These are phyloP conservation scores for Danio rerio DNA, from an alignment of 2,113 vertebrate species.

Conservation along the genomic window DNA sequence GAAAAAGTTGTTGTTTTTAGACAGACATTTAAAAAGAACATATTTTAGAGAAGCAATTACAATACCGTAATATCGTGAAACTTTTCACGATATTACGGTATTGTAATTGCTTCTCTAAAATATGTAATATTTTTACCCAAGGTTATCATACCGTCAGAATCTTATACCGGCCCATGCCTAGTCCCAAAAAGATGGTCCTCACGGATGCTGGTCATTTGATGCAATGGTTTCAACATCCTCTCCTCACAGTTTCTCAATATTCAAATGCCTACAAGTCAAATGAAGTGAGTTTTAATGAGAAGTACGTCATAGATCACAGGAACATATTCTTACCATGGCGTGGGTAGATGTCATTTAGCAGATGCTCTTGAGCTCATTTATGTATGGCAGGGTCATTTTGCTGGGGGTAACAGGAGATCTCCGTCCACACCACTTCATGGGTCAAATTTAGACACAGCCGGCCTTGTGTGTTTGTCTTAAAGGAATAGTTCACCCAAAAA, in stretches of 20 bases:
- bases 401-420: conserved; percentile 33
- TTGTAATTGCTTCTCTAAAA: too few species aligned
- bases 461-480: background rate
- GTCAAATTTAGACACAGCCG: conserved; percentile 30
- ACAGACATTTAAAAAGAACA: too few species aligned
- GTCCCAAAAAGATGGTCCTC: background rate
- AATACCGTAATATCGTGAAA: too few species aligned
- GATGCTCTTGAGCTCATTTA: conserved; percentile 28
- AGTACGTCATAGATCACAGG: background rate
- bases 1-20: too few species aligned
- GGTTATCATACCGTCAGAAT: too few species aligned
- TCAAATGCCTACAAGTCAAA: background rate
- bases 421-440: background rate
- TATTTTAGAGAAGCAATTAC: too few species aligned
- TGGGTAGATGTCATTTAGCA: conserved; percentile 6
- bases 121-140: too few species aligned
- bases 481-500: background rate
- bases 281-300: background rate
- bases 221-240: background rate
- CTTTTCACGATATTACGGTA: too few species aligned
- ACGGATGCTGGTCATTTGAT: background rate
- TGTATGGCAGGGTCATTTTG: conserved; percentile 12
- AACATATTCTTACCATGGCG: background rate
- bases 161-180: too few species aligned
- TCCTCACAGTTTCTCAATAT: background rate